Percentiles rank a stretch among this genome's conserved stretches.
Evolutionary conservation across 2,797 vertebrate genomes (phyloP).

Genomic region (Stomatorhinus walkeri): DNA sequence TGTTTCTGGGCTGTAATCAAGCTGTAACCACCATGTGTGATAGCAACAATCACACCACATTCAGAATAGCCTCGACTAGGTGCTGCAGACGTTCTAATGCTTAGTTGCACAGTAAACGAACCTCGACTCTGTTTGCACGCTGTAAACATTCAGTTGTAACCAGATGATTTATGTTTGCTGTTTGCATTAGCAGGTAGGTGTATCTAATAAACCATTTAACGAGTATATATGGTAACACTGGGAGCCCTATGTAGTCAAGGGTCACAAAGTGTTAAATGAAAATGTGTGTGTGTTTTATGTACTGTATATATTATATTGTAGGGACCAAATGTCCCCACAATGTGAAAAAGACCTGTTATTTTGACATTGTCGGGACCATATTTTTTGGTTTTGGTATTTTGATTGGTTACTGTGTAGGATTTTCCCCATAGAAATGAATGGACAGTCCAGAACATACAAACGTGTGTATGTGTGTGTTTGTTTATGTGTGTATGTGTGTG

Average conservation of each 20-base stretch:
- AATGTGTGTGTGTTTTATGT: background rate
- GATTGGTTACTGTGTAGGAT: background rate
- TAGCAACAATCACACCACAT: background rate
- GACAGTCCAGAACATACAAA: background rate
- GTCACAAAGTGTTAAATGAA: background rate
- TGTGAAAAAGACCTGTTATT: background rate
- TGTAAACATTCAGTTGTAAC: background rate
- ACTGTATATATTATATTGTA: background rate
- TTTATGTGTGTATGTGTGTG: background rate
- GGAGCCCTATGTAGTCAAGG: background rate
- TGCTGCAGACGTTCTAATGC: background rate
- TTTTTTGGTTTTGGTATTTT: background rate
- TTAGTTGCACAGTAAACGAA: background rate
- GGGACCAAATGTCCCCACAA: background rate
- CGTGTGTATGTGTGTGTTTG: background rate
- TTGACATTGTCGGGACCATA: background rate
- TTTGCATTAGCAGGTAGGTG: background rate
- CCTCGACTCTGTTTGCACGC: background rate
- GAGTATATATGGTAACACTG: background rate
- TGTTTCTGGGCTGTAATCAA: background rate
- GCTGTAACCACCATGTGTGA: background rate
- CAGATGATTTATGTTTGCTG: background rate
- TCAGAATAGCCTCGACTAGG: background rate
- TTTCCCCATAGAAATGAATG: background rate
- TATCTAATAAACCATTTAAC: background rate